Percentiles rank a stretch among this genome's conserved stretches.
Evolutionary conservation across 1,140 invertebrate genomes (phyloP).

Genomic region (Halictus rubicundus): DNA sequence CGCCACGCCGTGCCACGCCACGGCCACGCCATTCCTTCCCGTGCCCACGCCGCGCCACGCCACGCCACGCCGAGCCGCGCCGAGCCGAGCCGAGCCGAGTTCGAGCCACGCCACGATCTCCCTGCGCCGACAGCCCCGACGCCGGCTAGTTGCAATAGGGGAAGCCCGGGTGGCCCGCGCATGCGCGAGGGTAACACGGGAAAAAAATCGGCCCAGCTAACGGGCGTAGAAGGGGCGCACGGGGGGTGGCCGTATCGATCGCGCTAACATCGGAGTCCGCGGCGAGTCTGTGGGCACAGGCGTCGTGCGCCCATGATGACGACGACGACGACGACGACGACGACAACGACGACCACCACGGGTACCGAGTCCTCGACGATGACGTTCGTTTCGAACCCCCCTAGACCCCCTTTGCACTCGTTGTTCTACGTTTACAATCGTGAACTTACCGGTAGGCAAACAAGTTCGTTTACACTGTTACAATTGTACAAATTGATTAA

Average conservation of each 20-base stretch:
- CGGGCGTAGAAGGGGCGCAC: conserved; percentile 43
- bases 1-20: too few relatives aligned
- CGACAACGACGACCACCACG: background rate
- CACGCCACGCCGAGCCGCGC: conserved; percentile 2
- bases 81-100: too few relatives aligned
- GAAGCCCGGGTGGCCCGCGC: conserved; percentile 55
- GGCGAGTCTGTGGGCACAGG: conserved; percentile 55
- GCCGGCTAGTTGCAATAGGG: conserved; percentile 48
- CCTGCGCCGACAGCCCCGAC: conserved; percentile 17
- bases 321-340: conserved; percentile 15
- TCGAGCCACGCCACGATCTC: background rate
- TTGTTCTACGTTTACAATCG: too few relatives aligned
- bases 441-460: too few relatives aligned
- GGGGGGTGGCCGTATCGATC: conserved; percentile 77
- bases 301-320: conserved; percentile 48
- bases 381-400: conserved; percentile 23
- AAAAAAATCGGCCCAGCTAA: conserved; percentile 77
- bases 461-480: too few relatives aligned
- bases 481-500: too few relatives aligned
- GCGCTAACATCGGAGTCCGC: conserved; percentile 73
- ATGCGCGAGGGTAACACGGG: conserved; percentile 71
- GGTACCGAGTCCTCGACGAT: conserved; percentile 17
- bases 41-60: background rate
- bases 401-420: background rate
- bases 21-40: too few relatives aligned